A percentile compares a stretch with the other conserved stretches of the same genome.
These are phyloP conservation scores for Caenorhabditis sp. DNA, from an alignment of 2,888 invertebrate genomes.

Conservation along the genomic window DNA sequence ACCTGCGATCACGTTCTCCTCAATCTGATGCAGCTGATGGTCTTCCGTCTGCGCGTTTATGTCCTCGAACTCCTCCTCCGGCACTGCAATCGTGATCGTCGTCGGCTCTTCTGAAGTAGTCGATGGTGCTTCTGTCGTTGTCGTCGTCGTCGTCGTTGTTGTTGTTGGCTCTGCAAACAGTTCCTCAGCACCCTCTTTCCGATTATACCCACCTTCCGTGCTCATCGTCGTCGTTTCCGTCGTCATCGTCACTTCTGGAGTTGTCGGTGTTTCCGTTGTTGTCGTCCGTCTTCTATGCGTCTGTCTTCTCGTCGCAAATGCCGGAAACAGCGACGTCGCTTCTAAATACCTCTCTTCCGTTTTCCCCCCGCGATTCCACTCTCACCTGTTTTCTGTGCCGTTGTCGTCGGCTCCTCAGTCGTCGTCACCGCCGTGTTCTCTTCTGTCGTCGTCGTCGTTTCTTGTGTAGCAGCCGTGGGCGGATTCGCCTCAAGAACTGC, in stretches of 20 bases:
- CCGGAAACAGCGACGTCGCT: slow-evolving; percentile 43
- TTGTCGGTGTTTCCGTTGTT: not conserved
- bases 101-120: slow-evolving; percentile 19
- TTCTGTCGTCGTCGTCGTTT: not conserved
- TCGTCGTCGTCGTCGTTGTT: slow-evolving; percentile 6
- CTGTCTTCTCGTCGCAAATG: slow-evolving; percentile 40
- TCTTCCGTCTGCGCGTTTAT: slow-evolving; percentile 2
- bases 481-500: slow-evolving; percentile 37
- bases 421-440: not conserved
- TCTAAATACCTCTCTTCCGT: slow-evolving; percentile 1
- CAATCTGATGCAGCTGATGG: slow-evolving; percentile 35
- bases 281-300: slow-evolving; percentile 23
- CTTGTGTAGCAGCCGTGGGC: slow-evolving; percentile 8
- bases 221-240: not conserved
- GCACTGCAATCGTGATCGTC: slow-evolving; percentile 28
- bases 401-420: slow-evolving; percentile 10
- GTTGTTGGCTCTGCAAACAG: not conserved
- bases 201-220: not conserved
- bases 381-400: slow-evolving; percentile 1
- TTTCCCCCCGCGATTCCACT: not conserved
- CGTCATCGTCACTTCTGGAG: not conserved
- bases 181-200: not conserved
- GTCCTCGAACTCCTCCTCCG: slow-evolving; percentile 26
- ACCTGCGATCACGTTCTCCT: slow-evolving; percentile 50
- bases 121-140: slow-evolving; percentile 12